Evolutionary conservation across 2,888 invertebrate species (phyloP).

Genomic region (Tetramorium bicarinatum): DNA sequence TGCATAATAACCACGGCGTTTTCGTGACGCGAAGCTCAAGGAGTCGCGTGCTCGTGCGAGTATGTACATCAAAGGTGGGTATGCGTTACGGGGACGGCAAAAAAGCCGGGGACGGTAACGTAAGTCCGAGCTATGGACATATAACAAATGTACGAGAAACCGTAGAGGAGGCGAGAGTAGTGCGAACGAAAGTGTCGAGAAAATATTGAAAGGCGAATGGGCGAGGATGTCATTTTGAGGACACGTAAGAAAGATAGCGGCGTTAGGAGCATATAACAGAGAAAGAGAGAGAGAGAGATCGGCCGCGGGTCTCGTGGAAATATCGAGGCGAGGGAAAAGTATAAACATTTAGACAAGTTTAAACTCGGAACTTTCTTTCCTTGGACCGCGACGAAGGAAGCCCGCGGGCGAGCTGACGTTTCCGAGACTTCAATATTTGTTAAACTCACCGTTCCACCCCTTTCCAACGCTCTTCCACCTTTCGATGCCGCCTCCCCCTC

Average conservation of each 20-base stretch:
- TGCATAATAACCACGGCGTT: conserved; percentile 69
- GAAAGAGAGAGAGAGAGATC: conserved; percentile 19
- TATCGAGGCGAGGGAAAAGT: conserved; percentile 76
- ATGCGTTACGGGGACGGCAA: conserved; percentile 9
- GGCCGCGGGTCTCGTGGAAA: conserved; percentile 69
- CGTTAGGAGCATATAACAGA: conserved; percentile 50
- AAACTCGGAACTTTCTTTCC: conserved; percentile 79
- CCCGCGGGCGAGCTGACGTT: conserved; percentile 71
- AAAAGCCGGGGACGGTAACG: neutral
- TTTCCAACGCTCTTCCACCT: conserved; percentile 63
- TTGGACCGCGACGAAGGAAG: conserved; percentile 59
- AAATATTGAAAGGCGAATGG: conserved; percentile 76
- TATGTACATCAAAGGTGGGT: conserved; percentile 71
- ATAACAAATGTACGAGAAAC: conserved; percentile 65
- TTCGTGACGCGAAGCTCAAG: conserved; percentile 70
- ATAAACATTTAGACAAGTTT: conserved; percentile 83
- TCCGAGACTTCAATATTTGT: conserved; percentile 82
- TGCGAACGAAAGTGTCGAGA: conserved; percentile 58
- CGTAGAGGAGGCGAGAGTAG: conserved; percentile 4
- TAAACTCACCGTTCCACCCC: conserved; percentile 75
- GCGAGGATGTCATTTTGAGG: conserved; percentile 68
- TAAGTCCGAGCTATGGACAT: conserved; percentile 21
- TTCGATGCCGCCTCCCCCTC: conserved; percentile 32
- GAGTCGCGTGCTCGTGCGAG: conserved; percentile 44
- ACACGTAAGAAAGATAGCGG: conserved; percentile 69